Evolutionary conservation across 1,140 invertebrate species (phyloP), one percentile per base, ranked within the genome.

Genomic region (Drosophila pectinifera): DNA sequence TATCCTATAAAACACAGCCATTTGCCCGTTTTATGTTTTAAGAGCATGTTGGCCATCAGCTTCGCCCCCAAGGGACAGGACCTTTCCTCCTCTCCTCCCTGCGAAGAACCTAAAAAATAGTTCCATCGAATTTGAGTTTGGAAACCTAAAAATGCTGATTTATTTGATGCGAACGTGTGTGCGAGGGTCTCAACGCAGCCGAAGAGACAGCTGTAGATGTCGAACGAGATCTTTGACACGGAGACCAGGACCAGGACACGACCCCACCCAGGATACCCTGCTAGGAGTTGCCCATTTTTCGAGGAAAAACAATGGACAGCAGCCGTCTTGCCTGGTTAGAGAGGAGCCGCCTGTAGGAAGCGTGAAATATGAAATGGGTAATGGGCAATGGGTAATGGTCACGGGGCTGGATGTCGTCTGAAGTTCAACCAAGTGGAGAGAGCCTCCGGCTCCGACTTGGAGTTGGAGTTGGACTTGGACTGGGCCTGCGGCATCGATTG

Each of bases 301-400:
- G 20, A 28, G 16, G 8, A 31, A 31, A 31, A 58, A 59, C 24
- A 59, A 59, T 20, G 42, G 45, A 28, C 42, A 48, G 42, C 55
- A 57, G 55, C 26, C 28, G 13, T 8, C 42, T 26, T 43, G 20
- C 38, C 26, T 22, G n/a, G 46, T 51, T 56, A 59, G 42, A 31
- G 48, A 45, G 39, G 20, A 56, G 26, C 13, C 13, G 11, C 31
- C 20, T 22, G 63, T 57, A 62, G 53, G 39, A 49, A 79, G 58
- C 63, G 70, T 80, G 43, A 80, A 80, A 79, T 80, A 79, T 80
- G 58, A 75, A 78, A 78, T 74, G 57, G 45, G 49, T 51, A 58
- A 78, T 41, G 55, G 4, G 41, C 5, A 24, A 24, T 24, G 26
- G 26, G 26, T 26, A 26, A 26, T 26, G 48, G 64, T 53, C 48